Conservation (phyloP, 1,140 invertebrate species). For the Macrostomum lignano region DNA sequence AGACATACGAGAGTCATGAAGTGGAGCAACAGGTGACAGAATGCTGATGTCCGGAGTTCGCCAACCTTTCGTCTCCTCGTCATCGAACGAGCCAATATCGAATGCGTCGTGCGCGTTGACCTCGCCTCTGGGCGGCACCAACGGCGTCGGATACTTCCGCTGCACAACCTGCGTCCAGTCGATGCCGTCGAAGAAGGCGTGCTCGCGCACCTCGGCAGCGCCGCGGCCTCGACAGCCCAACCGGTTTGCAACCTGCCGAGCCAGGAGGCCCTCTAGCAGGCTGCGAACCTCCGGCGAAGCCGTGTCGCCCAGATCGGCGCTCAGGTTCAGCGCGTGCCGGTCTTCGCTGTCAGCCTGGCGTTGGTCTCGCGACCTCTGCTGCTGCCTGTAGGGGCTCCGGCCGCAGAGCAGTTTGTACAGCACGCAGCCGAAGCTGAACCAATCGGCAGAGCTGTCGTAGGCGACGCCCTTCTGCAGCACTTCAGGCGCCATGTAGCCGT, state of each 20-base stretch:
- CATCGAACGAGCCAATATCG: slow-evolving; percentile 97
- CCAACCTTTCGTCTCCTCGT: slow-evolving; percentile 94
- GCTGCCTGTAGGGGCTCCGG: too few species aligned
- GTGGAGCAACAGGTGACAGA: too few species aligned
- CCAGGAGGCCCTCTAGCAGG: slow-evolving; percentile 63
- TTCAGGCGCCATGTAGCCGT: too few species aligned
- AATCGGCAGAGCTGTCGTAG: slow-evolving; percentile 84
- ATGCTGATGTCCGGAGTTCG: too few species aligned
- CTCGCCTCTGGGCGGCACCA: slow-evolving; percentile 85
- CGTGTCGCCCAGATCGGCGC: slow-evolving; percentile 82
- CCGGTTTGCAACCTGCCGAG: slow-evolving; percentile 71
- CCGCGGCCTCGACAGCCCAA: slow-evolving; percentile 76
- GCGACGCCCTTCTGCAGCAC: slow-evolving; percentile 75
- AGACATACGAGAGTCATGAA: too few species aligned
- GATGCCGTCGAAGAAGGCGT: slow-evolving; percentile 76
- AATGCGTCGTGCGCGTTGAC: slow-evolving; percentile 98
- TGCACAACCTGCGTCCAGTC: slow-evolving; percentile 96
- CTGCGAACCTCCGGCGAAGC: slow-evolving; percentile 66
- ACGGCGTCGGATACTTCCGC: slow-evolving; percentile 80
- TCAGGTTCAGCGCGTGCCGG: too few species aligned
- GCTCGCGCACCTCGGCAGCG: slow-evolving; percentile 81
- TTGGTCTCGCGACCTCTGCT: too few species aligned
- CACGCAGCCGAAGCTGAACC: slow-evolving; percentile 95
- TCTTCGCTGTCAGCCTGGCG: too few species aligned
- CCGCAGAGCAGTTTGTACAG: slow-evolving; percentile 88